Conservation (phyloP, 2,888 invertebrate genomes). For the Calliphora vomitoria region DNA sequence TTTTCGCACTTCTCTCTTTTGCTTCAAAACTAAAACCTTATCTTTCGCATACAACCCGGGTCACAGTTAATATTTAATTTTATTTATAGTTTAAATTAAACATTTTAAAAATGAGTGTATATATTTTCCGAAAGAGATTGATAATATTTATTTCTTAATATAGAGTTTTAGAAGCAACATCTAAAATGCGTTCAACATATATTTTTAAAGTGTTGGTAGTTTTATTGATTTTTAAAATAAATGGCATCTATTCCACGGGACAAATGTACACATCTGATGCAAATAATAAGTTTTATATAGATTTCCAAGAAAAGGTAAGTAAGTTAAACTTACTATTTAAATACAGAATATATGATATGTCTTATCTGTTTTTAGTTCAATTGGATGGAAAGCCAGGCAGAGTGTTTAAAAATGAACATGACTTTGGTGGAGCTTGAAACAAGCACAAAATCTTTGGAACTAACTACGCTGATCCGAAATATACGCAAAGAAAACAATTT, state of each 20-base stretch:
- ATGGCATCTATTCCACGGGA: neutral
- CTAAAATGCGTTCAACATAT: neutral
- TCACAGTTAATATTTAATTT: neutral
- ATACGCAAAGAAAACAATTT: neutral
- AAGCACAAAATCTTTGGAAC: neutral
- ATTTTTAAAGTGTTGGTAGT: neutral
- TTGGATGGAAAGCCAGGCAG: neutral
- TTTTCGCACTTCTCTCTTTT: neutral
- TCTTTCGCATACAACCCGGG: neutral
- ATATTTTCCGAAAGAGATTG: neutral
- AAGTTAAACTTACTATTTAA: neutral
- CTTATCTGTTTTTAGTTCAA: neutral
- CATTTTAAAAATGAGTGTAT: neutral
- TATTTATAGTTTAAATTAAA: conserved; percentile 1
- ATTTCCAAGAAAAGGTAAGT: neutral
- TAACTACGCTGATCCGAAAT: neutral
- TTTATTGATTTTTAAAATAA: neutral
- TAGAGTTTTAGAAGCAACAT: neutral
- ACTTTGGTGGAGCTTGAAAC: neutral
- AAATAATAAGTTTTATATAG: neutral
- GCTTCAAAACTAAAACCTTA: neutral
- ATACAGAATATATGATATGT: neutral
- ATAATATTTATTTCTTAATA: neutral
- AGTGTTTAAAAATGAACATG: conserved; percentile 1
- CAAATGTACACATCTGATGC: conserved; percentile 1